phyloP scores from a whole-genome alignment of 2,113 vertebrate genomes.

The Hippocampus barbouri region DNA sequence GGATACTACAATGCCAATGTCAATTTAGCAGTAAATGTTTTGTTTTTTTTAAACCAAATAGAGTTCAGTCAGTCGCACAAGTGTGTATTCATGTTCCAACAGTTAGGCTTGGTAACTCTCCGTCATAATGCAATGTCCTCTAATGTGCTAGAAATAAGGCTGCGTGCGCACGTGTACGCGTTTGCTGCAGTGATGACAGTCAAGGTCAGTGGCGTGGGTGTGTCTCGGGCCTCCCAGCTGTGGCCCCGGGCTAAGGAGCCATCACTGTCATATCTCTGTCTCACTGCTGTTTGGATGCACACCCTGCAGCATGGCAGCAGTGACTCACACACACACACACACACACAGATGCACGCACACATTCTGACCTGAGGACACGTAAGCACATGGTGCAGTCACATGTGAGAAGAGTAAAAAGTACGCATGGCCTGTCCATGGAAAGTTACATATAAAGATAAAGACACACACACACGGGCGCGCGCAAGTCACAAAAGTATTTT shows the following conservation, averaged over 20 bases:
- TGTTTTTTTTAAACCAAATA: too few species aligned
- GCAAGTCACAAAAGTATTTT: conserved; percentile 12
- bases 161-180: conserved; percentile 22
- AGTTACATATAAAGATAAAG: neutral
- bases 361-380: conserved; percentile 30
- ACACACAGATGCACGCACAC: conserved; percentile 11
- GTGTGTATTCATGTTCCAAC: neutral
- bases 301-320: conserved; percentile 44
- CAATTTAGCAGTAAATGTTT: too few species aligned
- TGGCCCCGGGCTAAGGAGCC: conserved; percentile 65
- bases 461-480: neutral
- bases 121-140: neutral
- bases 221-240: conserved; percentile 67
- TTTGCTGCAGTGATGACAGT: conserved; percentile 62
- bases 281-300: conserved; percentile 46
- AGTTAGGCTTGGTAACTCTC: neutral
- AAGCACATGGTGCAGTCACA: conserved; percentile 26
- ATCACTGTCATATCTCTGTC: conserved; percentile 73
- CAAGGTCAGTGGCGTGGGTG: conserved; percentile 72
- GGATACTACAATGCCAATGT: too few species aligned
- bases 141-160: neutral
- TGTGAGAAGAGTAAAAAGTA: conserved; percentile 20
- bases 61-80: neutral
- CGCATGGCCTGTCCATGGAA: conserved; percentile 10
- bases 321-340: conserved; percentile 39